Base-by-base conservation (phyloP, 1,140 invertebrate species). In the Drosophila obscura region DNA sequence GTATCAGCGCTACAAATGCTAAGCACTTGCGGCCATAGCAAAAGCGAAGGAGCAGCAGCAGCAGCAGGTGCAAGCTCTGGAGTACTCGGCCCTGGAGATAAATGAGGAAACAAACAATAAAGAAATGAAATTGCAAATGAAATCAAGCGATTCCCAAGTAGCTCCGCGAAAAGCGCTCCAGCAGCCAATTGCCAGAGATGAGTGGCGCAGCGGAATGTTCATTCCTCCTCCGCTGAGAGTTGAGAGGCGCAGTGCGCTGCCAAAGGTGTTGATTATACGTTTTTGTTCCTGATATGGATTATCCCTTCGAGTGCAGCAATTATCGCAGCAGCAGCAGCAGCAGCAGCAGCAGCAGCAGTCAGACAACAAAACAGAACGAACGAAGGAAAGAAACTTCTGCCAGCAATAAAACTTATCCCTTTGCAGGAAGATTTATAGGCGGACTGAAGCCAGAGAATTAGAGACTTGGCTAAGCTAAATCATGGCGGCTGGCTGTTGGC, bases 241-340 rank as follows among this genome's bases (percentile, higher is more conserved):
- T 44, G 46, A 64, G 26, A 28, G 41, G 55, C 55, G 26, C 24
- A 0, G 31, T 49, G 53, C 35, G 63, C 16, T 26, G 19, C n/a
- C 64, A 69, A 68, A 69, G 66, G 67, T 71, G 67, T 71, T 69
- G 15, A 48, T 58, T 69, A 71, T 57, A 65, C 51, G 51, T 46
- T 50, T 44, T 31, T 35, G 45, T 69, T 69, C 52, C 52, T 69
- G 52, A 71, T 71, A 65, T 44, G 65, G 67, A 71, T 71, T 50
- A 71, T 69, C 35, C 11, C 64, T 58, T 3, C 5, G 67, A 44
- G 56, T 4, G 16, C 35, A 35, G 19, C 65, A 58, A 71, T 69
- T 71, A 31, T n/a, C n/a, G n/a, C n/a, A 48, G 43, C 22, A 49
- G 9, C n/a, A 13, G 2, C 8, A 28, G 28, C 28, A 19, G 19